Evolutionary conservation across 1,140 invertebrate genomes (phyloP), one percentile per base, ranked within the genome.

Genomic region (Stenopsyche tienmushanensis): DNA sequence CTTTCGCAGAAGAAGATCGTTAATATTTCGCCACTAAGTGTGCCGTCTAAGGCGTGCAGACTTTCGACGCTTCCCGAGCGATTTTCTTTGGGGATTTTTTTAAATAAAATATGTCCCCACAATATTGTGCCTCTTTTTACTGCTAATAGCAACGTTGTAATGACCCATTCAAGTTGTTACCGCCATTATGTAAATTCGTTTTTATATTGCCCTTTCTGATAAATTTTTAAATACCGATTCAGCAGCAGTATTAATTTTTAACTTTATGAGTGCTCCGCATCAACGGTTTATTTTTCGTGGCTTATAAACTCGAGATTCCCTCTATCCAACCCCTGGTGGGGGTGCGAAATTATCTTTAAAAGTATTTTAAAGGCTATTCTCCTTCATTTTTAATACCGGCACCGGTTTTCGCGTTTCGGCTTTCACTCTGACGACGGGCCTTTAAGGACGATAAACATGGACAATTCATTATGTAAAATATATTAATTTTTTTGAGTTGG

Each of bases 181-280:
- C 63, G 45, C 63, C 63, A 65, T 65, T 65, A 65, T 65, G 63
- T 65, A 65, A 65, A 65, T 65, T 57, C 63, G 41, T 23, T 26
- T n/a, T 39, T 58, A 58, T 65, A 65, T 65, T 65, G 52, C 63
- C 63, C 63, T 34, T 41, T 23, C 63, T 65, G 63, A 65, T 65
- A 65, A 65, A 65, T 65, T 65, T 64, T 65, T 65, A 65, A 65
- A 65, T 58, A 65, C 63, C 54, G 63, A 65, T 65, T 65, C 63
- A 57, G 63, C 63, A 24, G 26, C 63, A 25, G 63, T 65, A 57
- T 65, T 65, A 65, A 65, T 65, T 65, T 65, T 65, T 65, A 57
- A 65, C 53, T 65, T 65, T 57, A 65, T 29, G 42, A 45, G 21
- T 49, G 49, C 53, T 26, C 44, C 21, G 53, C 53, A 57, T 57